A percentile compares a stretch with the other conserved stretches of the same genome.
phyloP scores from a whole-genome alignment of 92 coral and sea anemone species.

The Hydrozoanthus gracilis region DNA sequence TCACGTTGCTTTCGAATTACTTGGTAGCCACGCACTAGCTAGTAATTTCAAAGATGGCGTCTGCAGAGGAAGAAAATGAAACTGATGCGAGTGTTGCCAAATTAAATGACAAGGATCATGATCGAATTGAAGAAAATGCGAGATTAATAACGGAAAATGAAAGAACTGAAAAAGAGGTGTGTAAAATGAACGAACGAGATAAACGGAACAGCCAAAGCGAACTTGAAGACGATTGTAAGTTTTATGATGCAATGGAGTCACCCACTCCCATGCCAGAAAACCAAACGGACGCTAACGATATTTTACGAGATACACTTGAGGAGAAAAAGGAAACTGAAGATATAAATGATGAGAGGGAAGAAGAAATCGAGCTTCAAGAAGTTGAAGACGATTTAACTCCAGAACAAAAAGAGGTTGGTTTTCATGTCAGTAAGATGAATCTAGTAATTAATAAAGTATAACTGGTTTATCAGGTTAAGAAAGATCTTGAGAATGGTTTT shows the following conservation, averaged over 20 bases:
- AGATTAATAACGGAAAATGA: neutral
- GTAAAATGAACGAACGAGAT: neutral
- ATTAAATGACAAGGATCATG: neutral
- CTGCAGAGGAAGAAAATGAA: neutral
- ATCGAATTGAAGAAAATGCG: neutral
- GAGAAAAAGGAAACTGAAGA: neutral
- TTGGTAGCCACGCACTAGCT: constrained; percentile 10
- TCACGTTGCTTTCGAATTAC: neutral
- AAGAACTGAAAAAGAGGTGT: neutral
- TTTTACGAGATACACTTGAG: neutral
- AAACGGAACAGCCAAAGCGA: neutral
- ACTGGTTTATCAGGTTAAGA: too few relatives aligned
- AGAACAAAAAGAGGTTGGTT: constrained; percentile 46
- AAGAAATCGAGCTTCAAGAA: neutral
- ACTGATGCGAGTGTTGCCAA: constrained; percentile 1
- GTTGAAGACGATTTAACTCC: constrained; percentile 21
- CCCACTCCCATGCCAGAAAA: neutral
- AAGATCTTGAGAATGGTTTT: too few relatives aligned
- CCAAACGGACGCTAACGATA: constrained; percentile 21
- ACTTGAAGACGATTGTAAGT: neutral
- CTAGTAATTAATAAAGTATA: too few relatives aligned
- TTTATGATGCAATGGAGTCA: neutral
- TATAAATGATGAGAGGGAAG: constrained; percentile 11
- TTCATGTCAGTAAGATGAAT: too few relatives aligned
- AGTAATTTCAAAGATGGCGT: constrained; percentile 28